phyloP scores from a whole-genome alignment of 2,113 vertebrate genomes.

The Elgaria multicarinata region DNA sequence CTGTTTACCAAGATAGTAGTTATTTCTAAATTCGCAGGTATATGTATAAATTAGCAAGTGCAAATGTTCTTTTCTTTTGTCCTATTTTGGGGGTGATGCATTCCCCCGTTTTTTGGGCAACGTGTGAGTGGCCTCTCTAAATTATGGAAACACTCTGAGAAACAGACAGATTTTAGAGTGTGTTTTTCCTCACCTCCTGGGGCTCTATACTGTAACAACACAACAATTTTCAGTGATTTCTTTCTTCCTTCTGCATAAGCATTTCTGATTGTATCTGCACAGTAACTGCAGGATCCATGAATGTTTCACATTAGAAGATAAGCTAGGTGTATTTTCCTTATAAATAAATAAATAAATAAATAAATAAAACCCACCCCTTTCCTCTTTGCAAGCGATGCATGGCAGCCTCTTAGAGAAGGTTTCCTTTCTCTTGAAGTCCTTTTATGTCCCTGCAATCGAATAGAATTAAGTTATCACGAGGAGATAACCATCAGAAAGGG shows the following conservation, averaged over 20 bases:
- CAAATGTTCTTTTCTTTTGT: too few species aligned
- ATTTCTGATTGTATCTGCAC: conserved; percentile 49
- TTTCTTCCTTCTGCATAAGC: conserved; percentile 42
- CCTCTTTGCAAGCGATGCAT: not conserved
- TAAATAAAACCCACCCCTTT: conserved; percentile 1
- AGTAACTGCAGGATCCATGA: conserved; percentile 46
- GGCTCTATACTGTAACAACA: conserved; percentile 36
- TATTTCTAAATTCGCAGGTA: too few species aligned
- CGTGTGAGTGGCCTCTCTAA: not conserved
- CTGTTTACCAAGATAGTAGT: too few species aligned
- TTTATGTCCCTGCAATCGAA: conserved; percentile 59
- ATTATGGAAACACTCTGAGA: not conserved
- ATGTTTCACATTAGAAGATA: conserved; percentile 54
- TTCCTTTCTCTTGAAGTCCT: conserved; percentile 51
- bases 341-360: too few species aligned
- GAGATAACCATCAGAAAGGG: conserved; percentile 49
- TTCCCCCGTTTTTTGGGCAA: too few species aligned
- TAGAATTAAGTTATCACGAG: conserved; percentile 67
- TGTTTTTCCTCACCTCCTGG: conserved; percentile 8
- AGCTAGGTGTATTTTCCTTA: not conserved
- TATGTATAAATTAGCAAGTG: too few species aligned
- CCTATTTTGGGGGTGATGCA: too few species aligned
- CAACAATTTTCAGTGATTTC: conserved; percentile 42
- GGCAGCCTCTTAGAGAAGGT: conserved; percentile 57
- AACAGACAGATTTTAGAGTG: conserved; percentile 32